Base-by-base conservation (phyloP, 2,113 vertebrate genomes). In the Nothocercus julius region DNA sequence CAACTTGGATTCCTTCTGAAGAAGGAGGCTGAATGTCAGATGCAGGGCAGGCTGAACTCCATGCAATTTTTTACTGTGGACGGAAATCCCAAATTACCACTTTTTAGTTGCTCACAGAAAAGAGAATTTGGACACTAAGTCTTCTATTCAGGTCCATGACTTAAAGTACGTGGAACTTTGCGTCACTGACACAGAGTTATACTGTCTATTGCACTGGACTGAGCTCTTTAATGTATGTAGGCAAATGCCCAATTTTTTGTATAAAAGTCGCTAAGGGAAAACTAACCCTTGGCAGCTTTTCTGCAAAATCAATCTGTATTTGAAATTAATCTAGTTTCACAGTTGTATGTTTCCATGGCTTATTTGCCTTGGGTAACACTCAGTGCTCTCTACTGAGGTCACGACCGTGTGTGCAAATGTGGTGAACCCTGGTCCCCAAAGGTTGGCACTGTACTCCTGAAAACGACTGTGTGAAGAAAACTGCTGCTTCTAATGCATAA, bases 381-480 rank as follows among this genome's bases (percentile, higher is more conserved):
- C 8, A 2, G 18, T 49, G 30, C 76, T 91, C 58, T 51, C n/a
- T 54, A 53, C 69, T 75, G 69, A 61, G 53, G 79, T 76, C 13
- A 11, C 0, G 0, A 82, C 58, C 0, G 0, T 54, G 68, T 42
- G 44, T 85, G 67, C 63, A 85, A 20, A 89, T 20, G 16, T 64
- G 40, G 59, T 72, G 40, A 91, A 66, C 42, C 30, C 32, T 18
- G 18, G 38, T 92, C 38, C 54, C 36, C 49, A 16, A 83, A 54
- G 36, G 69, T 82, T 72, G 78, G 66, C 27, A 11, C 56, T 42
- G 42, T 17, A 67, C 81, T 85, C 92, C 86, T 84, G 58, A 74
- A 94, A 94, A 88, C 42, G 32, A 73, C 45, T 78, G 42, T 30
- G 51, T 40, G 49, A 6, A 90, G 25, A 79, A 92, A 79, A 92